These are phyloP conservation scores for Macrophya annulata DNA, from an alignment of 2,888 invertebrate species.

Conservation along the genomic window DNA sequence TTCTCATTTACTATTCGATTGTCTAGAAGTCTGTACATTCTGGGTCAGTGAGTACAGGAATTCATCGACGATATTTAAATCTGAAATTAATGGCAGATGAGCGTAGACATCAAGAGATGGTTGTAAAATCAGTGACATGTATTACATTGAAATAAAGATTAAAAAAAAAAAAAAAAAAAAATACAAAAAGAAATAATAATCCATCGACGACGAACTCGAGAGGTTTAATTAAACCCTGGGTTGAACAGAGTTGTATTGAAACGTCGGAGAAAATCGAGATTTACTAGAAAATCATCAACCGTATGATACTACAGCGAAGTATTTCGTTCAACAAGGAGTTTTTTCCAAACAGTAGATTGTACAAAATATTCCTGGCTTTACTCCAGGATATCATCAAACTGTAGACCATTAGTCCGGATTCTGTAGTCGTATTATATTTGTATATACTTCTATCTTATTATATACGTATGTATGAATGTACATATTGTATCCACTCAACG, in stretches of 20 bases:
- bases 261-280: background rate
- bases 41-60: background rate
- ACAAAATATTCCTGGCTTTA: background rate
- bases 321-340: background rate
- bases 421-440: background rate
- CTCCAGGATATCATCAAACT: constrained; percentile 1
- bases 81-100: no score
- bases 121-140: constrained; percentile 14
- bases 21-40: background rate
- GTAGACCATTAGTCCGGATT: background rate
- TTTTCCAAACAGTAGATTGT: background rate
- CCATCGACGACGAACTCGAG: background rate
- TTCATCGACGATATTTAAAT: background rate
- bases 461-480: background rate
- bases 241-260: background rate
- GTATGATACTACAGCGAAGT: background rate
- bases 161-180: background rate
- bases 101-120: background rate
- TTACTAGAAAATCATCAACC: background rate
- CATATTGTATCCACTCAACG: background rate
- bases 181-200: background rate
- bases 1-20: constrained; percentile 7
- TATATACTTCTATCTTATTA: background rate
- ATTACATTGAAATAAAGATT: background rate
- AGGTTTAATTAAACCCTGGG: background rate